A percentile compares a stretch with the other conserved stretches of the same genome.
These are phyloP conservation scores for Pempheris klunzingeri DNA, from an alignment of 2,797 vertebrate genomes.

Conservation along the genomic window DNA sequence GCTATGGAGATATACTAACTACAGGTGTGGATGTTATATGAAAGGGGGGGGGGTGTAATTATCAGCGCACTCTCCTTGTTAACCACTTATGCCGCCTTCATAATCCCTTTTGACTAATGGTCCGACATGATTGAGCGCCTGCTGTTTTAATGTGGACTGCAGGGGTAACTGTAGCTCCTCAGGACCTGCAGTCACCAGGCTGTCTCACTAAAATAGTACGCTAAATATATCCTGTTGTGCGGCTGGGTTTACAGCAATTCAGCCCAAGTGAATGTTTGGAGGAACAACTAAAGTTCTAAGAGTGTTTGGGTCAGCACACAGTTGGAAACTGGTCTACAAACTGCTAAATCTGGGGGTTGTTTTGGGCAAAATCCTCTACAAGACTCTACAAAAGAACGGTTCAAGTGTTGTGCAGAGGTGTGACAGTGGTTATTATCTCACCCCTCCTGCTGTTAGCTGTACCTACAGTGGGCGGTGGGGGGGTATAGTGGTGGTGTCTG, in stretches of 20 bases:
- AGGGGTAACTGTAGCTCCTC: constrained; percentile 85
- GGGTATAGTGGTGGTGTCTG: no score
- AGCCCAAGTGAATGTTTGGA: constrained; percentile 19
- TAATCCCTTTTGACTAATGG: constrained; percentile 61
- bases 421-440: no score
- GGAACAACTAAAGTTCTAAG: constrained; percentile 23
- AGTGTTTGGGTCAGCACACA: not conserved
- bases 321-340: not conserved
- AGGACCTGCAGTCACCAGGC: constrained; percentile 79
- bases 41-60: constrained; percentile 5
- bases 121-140: constrained; percentile 78
- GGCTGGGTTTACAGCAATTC: constrained; percentile 68
- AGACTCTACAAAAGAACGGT: not conserved
- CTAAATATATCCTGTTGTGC: constrained; percentile 87
- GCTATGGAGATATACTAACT: constrained; percentile 18
- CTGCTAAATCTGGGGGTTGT: not conserved
- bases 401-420: no score
- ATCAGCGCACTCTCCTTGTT: constrained; percentile 40
- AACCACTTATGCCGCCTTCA: constrained; percentile 47
- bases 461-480: no score
- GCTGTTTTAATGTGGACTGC: constrained; percentile 78
- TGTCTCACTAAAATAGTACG: constrained; percentile 72
- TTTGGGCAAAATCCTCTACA: not conserved
- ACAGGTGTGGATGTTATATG: not conserved
- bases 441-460: no score